Conservation (phyloP, 2,797 vertebrate species). For the Anguilla anguilla region DNA sequence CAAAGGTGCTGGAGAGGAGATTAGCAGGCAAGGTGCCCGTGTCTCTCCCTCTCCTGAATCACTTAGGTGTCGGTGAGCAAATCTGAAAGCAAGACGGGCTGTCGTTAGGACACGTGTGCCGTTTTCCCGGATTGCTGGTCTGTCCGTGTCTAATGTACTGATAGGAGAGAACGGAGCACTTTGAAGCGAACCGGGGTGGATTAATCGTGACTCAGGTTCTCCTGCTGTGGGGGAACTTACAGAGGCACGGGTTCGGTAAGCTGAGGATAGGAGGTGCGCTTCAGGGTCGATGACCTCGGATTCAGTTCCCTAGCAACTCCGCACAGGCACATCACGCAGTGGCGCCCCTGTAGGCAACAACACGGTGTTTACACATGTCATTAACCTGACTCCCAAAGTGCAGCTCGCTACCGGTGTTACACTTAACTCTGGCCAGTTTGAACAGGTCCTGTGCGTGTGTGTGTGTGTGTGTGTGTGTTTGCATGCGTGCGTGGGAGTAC, state of each 20-base stretch:
- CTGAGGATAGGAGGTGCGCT: not conserved
- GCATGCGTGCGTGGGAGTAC: not conserved
- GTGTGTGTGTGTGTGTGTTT: not conserved
- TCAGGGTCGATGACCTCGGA: not conserved
- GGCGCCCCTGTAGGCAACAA: constrained; percentile 10
- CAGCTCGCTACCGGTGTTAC: not conserved
- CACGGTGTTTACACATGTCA: constrained; percentile 24
- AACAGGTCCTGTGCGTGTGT: not conserved
- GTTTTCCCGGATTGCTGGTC: not conserved
- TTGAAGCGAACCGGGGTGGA: not conserved
- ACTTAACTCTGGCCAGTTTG: not conserved
- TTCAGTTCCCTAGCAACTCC: constrained; percentile 9
- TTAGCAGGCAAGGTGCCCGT: not conserved
- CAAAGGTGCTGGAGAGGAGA: not conserved
- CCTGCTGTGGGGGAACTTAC: not conserved
- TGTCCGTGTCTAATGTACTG: not conserved
- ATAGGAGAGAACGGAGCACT: not conserved
- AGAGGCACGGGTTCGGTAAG: not conserved
- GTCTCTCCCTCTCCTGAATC: not conserved
- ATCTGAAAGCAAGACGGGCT: not conserved
- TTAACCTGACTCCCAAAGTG: constrained; percentile 19
- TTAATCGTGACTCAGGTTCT: not conserved
- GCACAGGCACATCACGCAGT: not conserved
- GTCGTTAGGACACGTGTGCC: not conserved
- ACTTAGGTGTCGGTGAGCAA: not conserved